Conservation (phyloP, 2,888 invertebrate genomes). For the Ptilodon capucinus region DNA sequence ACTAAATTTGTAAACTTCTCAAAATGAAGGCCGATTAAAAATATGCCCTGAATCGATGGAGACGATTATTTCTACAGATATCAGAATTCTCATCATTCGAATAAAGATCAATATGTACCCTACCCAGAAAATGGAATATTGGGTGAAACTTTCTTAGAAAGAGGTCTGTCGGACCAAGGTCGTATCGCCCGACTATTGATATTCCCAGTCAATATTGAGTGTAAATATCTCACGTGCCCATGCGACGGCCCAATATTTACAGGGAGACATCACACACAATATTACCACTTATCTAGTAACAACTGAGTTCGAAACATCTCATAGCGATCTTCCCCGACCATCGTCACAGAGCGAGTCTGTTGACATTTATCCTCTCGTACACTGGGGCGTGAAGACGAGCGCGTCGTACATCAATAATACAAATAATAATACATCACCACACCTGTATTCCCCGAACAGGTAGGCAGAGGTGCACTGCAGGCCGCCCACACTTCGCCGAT, state of each 20-base stretch:
- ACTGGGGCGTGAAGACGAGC: too few relatives aligned
- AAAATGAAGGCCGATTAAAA: too few relatives aligned
- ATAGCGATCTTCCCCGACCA: slow-evolving; percentile 56
- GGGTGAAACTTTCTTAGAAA: slow-evolving; percentile 46
- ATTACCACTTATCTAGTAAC: slow-evolving; percentile 79
- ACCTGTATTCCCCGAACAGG: too few relatives aligned
- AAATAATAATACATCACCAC: too few relatives aligned
- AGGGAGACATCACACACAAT: slow-evolving; percentile 72
- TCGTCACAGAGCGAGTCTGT: slow-evolving; percentile 51
- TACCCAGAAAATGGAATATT: slow-evolving; percentile 16
- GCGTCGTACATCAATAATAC: too few relatives aligned
- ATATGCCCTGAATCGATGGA: too few relatives aligned
- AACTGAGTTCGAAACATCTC: slow-evolving; percentile 66
- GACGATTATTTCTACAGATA: not conserved
- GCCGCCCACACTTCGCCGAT: too few relatives aligned
- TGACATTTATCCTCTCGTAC: too few relatives aligned
- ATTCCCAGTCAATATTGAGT: slow-evolving; percentile 71
- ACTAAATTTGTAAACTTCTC: too few relatives aligned
- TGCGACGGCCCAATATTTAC: slow-evolving; percentile 75
- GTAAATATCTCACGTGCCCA: slow-evolving; percentile 78
- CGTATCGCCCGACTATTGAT: slow-evolving; percentile 70
- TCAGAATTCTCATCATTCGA: not conserved
- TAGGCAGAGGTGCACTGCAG: too few relatives aligned
- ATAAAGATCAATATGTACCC: slow-evolving; percentile 10
- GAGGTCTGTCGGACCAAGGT: slow-evolving; percentile 58